Conservation (phyloP, 2,888 invertebrate genomes). For the Lasioglossum vierecki region DNA sequence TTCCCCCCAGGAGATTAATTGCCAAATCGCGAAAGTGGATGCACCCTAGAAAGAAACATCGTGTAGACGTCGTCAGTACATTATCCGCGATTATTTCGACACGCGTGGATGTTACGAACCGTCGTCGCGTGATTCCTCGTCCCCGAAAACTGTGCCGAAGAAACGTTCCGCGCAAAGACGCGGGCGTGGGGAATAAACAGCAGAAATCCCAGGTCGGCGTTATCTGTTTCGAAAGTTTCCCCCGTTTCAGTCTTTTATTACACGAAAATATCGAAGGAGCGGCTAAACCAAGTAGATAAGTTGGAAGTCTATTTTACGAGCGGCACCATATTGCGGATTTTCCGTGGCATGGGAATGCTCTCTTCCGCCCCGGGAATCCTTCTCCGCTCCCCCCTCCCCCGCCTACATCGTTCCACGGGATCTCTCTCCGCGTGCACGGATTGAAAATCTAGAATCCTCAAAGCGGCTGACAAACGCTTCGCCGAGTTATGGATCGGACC, state of each 20-base stretch:
- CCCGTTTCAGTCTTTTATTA: constrained; percentile 53
- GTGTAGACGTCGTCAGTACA: neutral
- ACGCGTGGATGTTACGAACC: neutral
- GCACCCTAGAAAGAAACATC: neutral
- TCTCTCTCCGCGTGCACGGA: constrained; percentile 41
- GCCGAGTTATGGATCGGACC: constrained; percentile 19
- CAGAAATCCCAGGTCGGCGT: constrained; percentile 36
- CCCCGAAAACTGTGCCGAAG: neutral
- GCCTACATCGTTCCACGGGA: constrained; percentile 27
- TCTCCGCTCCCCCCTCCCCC: neutral
- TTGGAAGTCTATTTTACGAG: constrained; percentile 67
- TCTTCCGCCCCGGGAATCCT: constrained; percentile 24
- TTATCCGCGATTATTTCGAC: neutral
- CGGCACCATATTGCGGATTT: constrained; percentile 64
- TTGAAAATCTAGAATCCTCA: constrained; percentile 46
- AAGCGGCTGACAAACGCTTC: constrained; percentile 51
- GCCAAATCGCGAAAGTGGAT: neutral
- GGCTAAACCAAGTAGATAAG: constrained; percentile 57
- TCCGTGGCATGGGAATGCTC: constrained; percentile 50
- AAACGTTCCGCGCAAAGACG: neutral
- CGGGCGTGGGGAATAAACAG: constrained; percentile 31
- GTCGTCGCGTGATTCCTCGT: neutral
- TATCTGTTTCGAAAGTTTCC: constrained; percentile 56
- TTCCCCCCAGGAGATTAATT: neutral
- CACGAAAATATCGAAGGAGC: constrained; percentile 50